Evolutionary conservation across 2,888 invertebrate genomes (phyloP).

Genomic region (Ectemnius cavifrons): DNA sequence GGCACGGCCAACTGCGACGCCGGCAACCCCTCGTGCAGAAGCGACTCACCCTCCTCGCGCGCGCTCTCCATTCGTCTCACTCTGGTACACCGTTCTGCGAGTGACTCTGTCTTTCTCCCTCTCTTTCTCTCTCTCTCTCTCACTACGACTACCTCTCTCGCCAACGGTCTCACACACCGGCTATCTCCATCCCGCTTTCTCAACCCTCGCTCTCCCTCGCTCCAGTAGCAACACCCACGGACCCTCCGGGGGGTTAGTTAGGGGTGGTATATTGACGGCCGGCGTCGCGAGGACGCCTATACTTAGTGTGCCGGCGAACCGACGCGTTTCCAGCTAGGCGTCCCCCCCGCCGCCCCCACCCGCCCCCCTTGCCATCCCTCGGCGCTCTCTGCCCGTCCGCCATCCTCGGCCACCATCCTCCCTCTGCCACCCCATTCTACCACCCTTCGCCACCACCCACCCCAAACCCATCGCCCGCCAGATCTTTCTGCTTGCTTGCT

Average conservation of each 20-base stretch:
- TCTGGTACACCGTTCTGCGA: slow-evolving; percentile 30
- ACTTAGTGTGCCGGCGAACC: slow-evolving; percentile 77
- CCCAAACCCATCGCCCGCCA: slow-evolving; percentile 11
- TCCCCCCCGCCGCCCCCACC: slow-evolving; percentile 46
- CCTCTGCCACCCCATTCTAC: slow-evolving; percentile 47
- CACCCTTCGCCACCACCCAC: slow-evolving; percentile 41
- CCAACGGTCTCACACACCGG: slow-evolving; percentile 35
- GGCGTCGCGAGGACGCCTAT: slow-evolving; percentile 78
- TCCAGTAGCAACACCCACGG: slow-evolving; percentile 62
- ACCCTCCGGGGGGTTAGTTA: slow-evolving; percentile 73
- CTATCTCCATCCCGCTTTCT: slow-evolving; percentile 50
- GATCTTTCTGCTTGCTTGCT: slow-evolving; percentile 56
- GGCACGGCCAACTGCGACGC: slow-evolving; percentile 40
- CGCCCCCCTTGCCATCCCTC: slow-evolving; percentile 29
- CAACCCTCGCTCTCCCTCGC: slow-evolving; percentile 53
- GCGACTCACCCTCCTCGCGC: slow-evolving; percentile 50
- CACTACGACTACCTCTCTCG: slow-evolving; percentile 42
- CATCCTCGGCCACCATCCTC: slow-evolving; percentile 49
- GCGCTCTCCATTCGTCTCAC: slow-evolving; percentile 46
- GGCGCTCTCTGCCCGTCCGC: slow-evolving; percentile 45
- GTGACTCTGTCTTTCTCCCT: slow-evolving; percentile 41
- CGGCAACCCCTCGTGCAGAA: slow-evolving; percentile 60
- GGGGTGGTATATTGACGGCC: slow-evolving; percentile 78
- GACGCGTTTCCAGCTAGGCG: slow-evolving; percentile 72
- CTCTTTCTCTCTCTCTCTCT: slow-evolving; percentile 47